Percentiles rank a stretch among this genome's conserved stretches.
These are phyloP conservation scores for Vespertilio murinus DNA, from an alignment of 2,797 vertebrate species.

Conservation along the genomic window DNA sequence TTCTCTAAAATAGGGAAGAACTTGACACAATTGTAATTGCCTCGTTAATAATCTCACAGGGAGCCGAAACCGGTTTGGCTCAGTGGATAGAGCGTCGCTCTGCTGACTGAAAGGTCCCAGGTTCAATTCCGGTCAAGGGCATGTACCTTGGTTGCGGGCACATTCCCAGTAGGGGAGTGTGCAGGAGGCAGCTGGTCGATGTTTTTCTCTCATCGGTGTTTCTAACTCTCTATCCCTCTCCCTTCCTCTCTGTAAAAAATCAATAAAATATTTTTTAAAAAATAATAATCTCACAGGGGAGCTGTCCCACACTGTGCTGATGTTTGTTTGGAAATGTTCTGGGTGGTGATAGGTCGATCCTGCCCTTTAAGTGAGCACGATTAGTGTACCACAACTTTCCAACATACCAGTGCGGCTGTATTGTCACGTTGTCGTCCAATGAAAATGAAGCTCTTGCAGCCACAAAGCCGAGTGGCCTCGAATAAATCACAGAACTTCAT, in stretches of 20 bases:
- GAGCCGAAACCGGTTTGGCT: no score
- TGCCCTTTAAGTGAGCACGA: not conserved
- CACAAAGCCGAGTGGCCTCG: not conserved
- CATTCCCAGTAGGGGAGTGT: no score
- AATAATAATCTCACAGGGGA: not conserved
- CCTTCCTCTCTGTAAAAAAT: no score
- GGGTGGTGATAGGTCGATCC: not conserved
- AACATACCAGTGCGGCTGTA: not conserved
- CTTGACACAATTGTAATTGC: not conserved
- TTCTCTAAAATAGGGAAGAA: not conserved
- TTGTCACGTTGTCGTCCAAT: not conserved
- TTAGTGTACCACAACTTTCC: not conserved
- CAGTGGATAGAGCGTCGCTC: no score
- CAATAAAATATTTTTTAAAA: no score
- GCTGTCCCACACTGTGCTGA: not conserved
- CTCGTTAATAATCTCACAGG: not conserved
- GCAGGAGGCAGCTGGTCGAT: no score
- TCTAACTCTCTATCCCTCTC: no score
- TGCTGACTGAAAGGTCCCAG: no score
- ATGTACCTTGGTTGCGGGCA: no score
- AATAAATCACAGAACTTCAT: not conserved
- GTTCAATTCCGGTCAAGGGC: no score
- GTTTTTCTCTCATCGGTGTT: no score
- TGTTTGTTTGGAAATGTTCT: not conserved
- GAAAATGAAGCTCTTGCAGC: not conserved